phyloP scores from a whole-genome alignment of 2,888 invertebrate genomes.

The Xylota sylvarum region DNA sequence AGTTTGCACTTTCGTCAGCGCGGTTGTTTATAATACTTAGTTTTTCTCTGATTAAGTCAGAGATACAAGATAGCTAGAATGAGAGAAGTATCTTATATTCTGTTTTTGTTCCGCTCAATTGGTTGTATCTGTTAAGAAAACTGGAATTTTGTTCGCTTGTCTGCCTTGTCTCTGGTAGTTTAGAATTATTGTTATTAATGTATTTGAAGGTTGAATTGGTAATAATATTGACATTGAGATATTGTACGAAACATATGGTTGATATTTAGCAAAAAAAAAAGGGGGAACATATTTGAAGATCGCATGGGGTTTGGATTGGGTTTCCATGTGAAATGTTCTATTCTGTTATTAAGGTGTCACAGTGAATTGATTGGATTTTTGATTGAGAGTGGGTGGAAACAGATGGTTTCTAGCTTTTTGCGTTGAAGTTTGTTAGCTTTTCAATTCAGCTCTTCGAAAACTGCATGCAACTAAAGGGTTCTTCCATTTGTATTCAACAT shows the following conservation, averaged over 20 bases:
- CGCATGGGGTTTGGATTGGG: not conserved
- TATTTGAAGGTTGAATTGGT: slow-evolving; percentile 72
- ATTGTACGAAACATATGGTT: slow-evolving; percentile 45
- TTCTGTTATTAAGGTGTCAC: not conserved
- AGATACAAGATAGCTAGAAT: slow-evolving; percentile 47
- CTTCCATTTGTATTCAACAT: too few species aligned
- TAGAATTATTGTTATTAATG: slow-evolving; percentile 68
- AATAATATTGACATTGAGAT: slow-evolving; percentile 69
- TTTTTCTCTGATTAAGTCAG: slow-evolving; percentile 37
- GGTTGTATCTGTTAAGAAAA: slow-evolving; percentile 61
- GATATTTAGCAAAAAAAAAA: slow-evolving; percentile 5
- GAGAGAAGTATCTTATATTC: slow-evolving; percentile 43
- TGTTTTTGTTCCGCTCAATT: slow-evolving; percentile 37
- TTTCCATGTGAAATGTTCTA: not conserved
- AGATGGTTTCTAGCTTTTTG: not conserved
- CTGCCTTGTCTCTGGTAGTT: slow-evolving; percentile 35
- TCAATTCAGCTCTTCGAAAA: too few species aligned
- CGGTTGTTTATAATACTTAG: slow-evolving; percentile 40
- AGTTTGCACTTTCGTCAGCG: slow-evolving; percentile 32
- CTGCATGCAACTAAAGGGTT: too few species aligned
- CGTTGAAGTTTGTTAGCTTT: too few species aligned
- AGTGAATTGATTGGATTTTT: not conserved
- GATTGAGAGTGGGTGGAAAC: not conserved
- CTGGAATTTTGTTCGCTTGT: slow-evolving; percentile 53
- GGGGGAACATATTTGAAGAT: slow-evolving; percentile 38